Conservation (phyloP, 2,113 vertebrate species). For the Campylomormyrus tamandua region DNA sequence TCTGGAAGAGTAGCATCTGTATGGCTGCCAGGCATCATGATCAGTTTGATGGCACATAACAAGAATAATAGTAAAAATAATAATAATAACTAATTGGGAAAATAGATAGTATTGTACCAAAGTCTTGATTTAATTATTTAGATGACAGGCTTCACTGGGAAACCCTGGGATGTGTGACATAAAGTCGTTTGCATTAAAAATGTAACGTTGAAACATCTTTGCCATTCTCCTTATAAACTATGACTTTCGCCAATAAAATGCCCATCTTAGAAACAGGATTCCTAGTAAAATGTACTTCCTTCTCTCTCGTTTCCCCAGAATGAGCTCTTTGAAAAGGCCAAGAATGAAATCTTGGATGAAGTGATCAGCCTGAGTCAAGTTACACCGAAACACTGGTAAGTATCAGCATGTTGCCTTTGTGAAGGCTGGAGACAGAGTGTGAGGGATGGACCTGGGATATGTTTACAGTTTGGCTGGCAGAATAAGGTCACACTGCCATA, state of each 20-base stretch:
- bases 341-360: constrained; percentile 98
- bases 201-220: background rate
- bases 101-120: background rate
- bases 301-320: constrained; percentile 62
- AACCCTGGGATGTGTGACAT: background rate
- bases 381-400: constrained; percentile 92
- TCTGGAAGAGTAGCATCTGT: background rate
- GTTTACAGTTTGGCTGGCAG: background rate
- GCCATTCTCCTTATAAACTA: background rate
- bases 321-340: constrained; percentile 94
- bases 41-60: background rate
- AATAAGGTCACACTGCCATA: background rate
- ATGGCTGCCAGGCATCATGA: background rate
- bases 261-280: background rate
- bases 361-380: constrained; percentile 98
- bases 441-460: background rate
- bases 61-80: background rate
- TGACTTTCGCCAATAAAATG: background rate
- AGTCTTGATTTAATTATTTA: background rate
- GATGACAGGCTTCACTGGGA: background rate
- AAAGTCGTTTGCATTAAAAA: background rate
- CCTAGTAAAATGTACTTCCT: background rate
- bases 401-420: constrained; percentile 13
- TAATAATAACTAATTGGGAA: background rate
- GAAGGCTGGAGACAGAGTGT: background rate